Conservation (phyloP, 2,888 invertebrate species). For the Synergus itoensis region DNA sequence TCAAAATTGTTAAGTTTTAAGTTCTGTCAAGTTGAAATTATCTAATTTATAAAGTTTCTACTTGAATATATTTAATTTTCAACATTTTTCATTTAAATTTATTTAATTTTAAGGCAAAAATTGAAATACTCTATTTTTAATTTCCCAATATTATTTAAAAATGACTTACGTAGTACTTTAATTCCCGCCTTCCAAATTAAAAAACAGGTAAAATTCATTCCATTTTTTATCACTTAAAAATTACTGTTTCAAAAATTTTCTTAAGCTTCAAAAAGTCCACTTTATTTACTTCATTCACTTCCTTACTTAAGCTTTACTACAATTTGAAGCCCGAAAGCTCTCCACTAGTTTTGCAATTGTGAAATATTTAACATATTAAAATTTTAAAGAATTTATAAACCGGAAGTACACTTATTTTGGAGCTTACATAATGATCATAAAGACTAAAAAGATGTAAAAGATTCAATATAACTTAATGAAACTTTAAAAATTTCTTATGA, state of each 20-base stretch:
- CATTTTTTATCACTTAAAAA: background rate
- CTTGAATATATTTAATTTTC: no score
- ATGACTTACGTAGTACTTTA: conserved; percentile 1
- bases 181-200: background rate
- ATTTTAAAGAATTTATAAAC: background rate
- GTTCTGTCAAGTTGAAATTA: background rate
- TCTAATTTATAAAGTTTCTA: no score
- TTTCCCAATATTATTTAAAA: background rate
- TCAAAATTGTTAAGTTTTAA: background rate
- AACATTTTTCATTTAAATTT: no score
- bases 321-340: background rate
- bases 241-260: background rate
- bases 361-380: background rate
- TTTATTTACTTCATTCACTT: background rate
- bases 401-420: background rate
- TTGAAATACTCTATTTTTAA: background rate
- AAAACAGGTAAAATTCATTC: background rate
- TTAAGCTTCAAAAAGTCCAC: background rate
- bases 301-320: background rate
- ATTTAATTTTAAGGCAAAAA: no score
- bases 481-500: background rate
- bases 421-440: no score
- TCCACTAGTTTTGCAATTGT: background rate
- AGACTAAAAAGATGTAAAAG: background rate
- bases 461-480: background rate